A percentile compares a stretch with the other conserved stretches of the same genome.
Conservation (phyloP, 2,797 vertebrate species). For the Hydrocynus forskahlii region DNA sequence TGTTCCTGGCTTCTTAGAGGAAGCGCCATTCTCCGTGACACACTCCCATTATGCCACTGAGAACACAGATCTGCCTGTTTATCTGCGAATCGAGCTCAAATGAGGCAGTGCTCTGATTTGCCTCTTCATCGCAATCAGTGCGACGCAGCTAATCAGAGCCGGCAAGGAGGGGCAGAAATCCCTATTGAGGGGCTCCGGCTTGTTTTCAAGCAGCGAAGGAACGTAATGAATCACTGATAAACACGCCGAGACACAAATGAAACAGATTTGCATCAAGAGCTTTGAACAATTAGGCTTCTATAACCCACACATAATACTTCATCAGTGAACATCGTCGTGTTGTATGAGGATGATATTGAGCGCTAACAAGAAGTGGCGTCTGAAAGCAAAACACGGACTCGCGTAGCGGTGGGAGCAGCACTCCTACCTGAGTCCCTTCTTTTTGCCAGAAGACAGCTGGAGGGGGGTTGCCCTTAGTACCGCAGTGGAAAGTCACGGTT, state of each 20-base stretch:
- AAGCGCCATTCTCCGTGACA: slow-evolving; percentile 56
- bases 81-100: slow-evolving; percentile 63
- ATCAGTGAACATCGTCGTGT: slow-evolving; percentile 27
- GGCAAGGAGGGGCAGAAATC: slow-evolving; percentile 23
- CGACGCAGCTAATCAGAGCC: slow-evolving; percentile 43
- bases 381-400: slow-evolving; percentile 9
- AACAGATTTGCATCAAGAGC: slow-evolving; percentile 48
- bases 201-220: slow-evolving; percentile 47
- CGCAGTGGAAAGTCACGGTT: slow-evolving; percentile 88
- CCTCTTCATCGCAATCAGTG: slow-evolving; percentile 52
- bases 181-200: slow-evolving; percentile 44
- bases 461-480: slow-evolving; percentile 93
- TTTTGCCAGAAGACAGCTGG: slow-evolving; percentile 98
- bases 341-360: slow-evolving; percentile 29
- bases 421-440: slow-evolving; percentile 92
- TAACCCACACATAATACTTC: slow-evolving; percentile 50
- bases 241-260: slow-evolving; percentile 47
- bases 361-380: slow-evolving; percentile 12
- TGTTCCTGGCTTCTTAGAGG: slow-evolving; percentile 32
- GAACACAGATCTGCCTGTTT: slow-evolving; percentile 60
- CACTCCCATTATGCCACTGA: slow-evolving; percentile 54
- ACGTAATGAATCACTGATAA: slow-evolving; percentile 65
- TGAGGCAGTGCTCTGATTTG: slow-evolving; percentile 49
- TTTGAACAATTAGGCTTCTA: slow-evolving; percentile 40
- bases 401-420: slow-evolving; percentile 8